These are phyloP conservation scores for Antheraea assamensis DNA, from an alignment of 2,888 invertebrate genomes.

Conservation along the genomic window DNA sequence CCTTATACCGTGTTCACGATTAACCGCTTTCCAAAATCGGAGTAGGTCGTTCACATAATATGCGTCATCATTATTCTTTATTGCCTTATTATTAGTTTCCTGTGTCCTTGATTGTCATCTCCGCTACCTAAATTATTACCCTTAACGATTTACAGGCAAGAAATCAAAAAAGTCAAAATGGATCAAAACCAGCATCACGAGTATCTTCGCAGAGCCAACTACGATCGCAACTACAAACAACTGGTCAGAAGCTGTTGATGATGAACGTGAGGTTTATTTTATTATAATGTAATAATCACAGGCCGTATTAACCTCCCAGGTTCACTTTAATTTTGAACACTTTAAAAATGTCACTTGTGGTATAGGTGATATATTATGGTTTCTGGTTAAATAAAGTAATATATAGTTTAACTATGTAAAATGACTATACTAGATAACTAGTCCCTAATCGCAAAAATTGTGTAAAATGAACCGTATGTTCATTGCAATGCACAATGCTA, in stretches of 20 bases:
- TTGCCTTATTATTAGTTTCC: slow-evolving; percentile 41
- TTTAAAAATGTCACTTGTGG: too few species aligned
- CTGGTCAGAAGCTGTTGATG: slow-evolving; percentile 94
- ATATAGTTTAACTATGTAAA: neutral
- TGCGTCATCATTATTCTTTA: slow-evolving; percentile 74
- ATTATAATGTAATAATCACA: neutral
- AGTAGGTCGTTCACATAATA: slow-evolving; percentile 72
- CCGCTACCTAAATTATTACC: slow-evolving; percentile 25
- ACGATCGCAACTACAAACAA: slow-evolving; percentile 82
- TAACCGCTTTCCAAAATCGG: slow-evolving; percentile 74
- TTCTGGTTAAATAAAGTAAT: neutral
- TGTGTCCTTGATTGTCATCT: slow-evolving; percentile 31
- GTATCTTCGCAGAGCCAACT: slow-evolving; percentile 89
- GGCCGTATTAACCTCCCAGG: too few species aligned
- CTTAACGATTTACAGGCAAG: slow-evolving; percentile 83
- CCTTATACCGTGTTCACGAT: slow-evolving; percentile 53
- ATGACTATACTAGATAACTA: neutral
- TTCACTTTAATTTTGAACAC: too few species aligned
- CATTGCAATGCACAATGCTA: neutral
- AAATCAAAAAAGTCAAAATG: slow-evolving; percentile 94
- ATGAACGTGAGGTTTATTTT: slow-evolving; percentile 83
- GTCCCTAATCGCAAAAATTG: neutral
- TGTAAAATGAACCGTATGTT: neutral
- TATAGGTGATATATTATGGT: neutral
- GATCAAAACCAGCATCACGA: slow-evolving; percentile 90